Conservation (phyloP, 2,113 vertebrate species). For the Calonectris borealis region DNA sequence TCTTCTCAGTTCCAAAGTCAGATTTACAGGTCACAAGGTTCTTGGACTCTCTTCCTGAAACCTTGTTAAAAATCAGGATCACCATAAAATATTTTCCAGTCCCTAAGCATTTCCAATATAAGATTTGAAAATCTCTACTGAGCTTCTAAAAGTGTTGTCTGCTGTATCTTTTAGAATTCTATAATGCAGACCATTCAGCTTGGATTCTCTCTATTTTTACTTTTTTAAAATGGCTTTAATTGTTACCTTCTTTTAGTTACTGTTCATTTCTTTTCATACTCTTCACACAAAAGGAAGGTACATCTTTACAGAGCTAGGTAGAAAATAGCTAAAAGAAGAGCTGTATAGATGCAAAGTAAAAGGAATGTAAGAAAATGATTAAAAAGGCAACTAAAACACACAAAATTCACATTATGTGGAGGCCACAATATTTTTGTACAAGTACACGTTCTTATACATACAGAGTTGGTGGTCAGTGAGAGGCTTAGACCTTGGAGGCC, state of each 20-base stretch:
- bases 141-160: neutral
- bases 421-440: conserved; percentile 42
- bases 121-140: neutral
- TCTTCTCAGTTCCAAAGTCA: neutral
- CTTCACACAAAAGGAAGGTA: conserved; percentile 64
- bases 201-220: neutral
- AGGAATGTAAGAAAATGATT: conserved; percentile 69
- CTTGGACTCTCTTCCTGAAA: neutral
- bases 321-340: conserved; percentile 65
- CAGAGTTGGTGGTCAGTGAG: conserved; percentile 46
- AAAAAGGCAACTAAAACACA: conserved; percentile 64
- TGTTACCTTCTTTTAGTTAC: conserved; percentile 62
- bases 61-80: neutral
- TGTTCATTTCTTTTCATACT: conserved; percentile 67
- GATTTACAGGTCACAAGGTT: neutral
- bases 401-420: conserved; percentile 52
- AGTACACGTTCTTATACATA: conserved; percentile 35
- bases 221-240: conserved; percentile 31
- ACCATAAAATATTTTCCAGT: neutral
- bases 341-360: conserved; percentile 65
- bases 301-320: conserved; percentile 67
- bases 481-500: conserved; percentile 43
- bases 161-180: neutral
- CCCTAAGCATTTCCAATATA: neutral
- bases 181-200: conserved; percentile 7